Percentiles rank a stretch among this genome's conserved stretches.
These are phyloP conservation scores for Gymnothorax javanicus DNA, from an alignment of 2,797 vertebrate genomes.

Conservation along the genomic window DNA sequence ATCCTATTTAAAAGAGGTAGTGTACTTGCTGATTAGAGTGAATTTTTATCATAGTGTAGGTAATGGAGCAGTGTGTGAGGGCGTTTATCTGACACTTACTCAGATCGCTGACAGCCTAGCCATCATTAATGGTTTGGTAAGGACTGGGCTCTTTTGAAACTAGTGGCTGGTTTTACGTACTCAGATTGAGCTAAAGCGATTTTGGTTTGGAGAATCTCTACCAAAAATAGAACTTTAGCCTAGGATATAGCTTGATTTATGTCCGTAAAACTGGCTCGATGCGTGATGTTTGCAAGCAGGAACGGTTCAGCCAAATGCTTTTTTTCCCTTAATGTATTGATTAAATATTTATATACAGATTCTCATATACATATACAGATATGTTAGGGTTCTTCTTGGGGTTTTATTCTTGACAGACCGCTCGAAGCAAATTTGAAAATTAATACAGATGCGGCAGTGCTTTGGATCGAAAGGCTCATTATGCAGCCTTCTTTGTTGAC, in stretches of 20 bases:
- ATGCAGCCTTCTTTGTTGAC: background rate
- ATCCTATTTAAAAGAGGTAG: no score
- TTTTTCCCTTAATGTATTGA: background rate
- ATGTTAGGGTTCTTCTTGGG: background rate
- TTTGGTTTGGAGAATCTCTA: background rate
- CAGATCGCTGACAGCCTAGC: background rate
- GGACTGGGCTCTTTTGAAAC: background rate
- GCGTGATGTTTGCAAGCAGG: background rate
- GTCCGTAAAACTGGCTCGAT: background rate
- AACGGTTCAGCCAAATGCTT: background rate
- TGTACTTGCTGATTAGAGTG: no score
- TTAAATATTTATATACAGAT: background rate
- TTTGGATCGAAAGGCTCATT: background rate
- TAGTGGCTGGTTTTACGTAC: background rate
- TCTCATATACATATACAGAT: background rate
- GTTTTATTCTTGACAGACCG: background rate
- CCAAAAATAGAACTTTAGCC: background rate
- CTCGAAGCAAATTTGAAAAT: background rate
- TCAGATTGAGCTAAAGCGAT: background rate
- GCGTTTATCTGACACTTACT: background rate
- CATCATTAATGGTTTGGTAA: background rate
- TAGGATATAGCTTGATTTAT: background rate
- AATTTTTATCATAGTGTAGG: no score
- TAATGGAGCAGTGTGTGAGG: no score
- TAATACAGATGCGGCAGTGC: background rate